Evolutionary conservation across 2,888 invertebrate genomes (phyloP), one percentile per base, ranked within the genome.

Genomic region (Thelaira solivaga): DNA sequence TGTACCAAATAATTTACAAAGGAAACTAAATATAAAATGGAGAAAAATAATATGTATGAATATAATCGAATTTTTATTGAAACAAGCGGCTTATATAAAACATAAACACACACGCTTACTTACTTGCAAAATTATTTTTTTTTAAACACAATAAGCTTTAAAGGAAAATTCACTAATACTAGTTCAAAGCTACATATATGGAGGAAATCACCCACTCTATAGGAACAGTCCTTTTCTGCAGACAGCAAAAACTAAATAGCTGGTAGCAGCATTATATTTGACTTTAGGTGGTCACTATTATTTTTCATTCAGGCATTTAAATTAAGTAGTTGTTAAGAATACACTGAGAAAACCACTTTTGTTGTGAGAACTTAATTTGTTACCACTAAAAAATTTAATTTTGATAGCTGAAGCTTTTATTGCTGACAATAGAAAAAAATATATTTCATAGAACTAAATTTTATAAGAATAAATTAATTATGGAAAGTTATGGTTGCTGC

Each of bases 31-130:
- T 45, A 45, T n/a, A n/a, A n/a, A n/a, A n/a, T n/a, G n/a, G n/a
- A 2, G 57, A 45, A 73, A 72, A 76, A 76, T 69, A 59, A 36
- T 68, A 59, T 76, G 59, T 76, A 68, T 43, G 73, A 76, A 80
- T 83, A 88, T 88, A 88, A 88, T 88, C 88, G 88, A 88, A 88
- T 88, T 88, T 88, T 88, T 88, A 88, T 88, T 88, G 88, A 86
- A 88, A 86, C 88, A 88, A 88, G 88, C 88, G 83, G 88, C 88
- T 88, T 88, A 88, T 79, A 83, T 82, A 81, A 82, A 24, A 61
- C 13, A 71, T 43, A 71, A 49, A 59, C 11, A 49, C 84, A 67
- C 24, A 53, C 57, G n/a, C 51, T n/a, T n/a, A n/a, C n/a, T n/a
- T n/a, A 79, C 57, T 36, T 36, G 6, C n/a, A 43, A 13, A 41